phyloP scores from a whole-genome alignment of 2,888 invertebrate species.

The Tachina lurida region DNA sequence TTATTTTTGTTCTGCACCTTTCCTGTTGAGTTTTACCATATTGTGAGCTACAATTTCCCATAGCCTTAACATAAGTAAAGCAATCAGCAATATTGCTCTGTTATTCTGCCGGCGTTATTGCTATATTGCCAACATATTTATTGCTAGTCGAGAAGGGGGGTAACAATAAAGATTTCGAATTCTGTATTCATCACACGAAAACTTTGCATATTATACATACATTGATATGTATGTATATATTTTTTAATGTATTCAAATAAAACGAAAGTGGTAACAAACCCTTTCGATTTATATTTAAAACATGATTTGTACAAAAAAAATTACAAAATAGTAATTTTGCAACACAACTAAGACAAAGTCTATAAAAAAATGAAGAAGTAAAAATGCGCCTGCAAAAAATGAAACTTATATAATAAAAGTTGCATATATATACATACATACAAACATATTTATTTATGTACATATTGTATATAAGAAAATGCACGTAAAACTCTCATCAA shows the following conservation, averaged over 20 bases:
- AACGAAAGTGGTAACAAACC: constrained; percentile 16
- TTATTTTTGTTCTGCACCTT: too few relatives aligned
- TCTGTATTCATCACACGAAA: background rate
- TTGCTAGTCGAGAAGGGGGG: too few relatives aligned
- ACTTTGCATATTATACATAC: too few relatives aligned
- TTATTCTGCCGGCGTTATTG: too few relatives aligned
- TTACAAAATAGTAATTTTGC: constrained; percentile 35
- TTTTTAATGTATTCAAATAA: constrained; percentile 4
- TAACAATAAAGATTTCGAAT: background rate
- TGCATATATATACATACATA: constrained; percentile 8
- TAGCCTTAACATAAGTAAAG: too few relatives aligned
- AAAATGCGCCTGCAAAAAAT: constrained; percentile 48
- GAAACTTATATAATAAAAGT: constrained; percentile 51
- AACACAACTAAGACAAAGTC: constrained; percentile 7
- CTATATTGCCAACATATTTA: too few relatives aligned
- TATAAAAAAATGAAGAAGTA: constrained; percentile 26
- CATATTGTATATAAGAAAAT: background rate
- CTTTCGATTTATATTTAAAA: constrained; percentile 61
- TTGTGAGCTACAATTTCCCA: too few relatives aligned
- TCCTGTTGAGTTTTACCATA: too few relatives aligned
- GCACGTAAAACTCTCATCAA: constrained; percentile 43
- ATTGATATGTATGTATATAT: too few relatives aligned
- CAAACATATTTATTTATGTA: background rate
- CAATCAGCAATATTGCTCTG: too few relatives aligned
- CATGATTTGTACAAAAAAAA: constrained; percentile 38